These are phyloP conservation scores for Melinaea marsaeus DNA, from an alignment of 2,888 invertebrate genomes.

Conservation along the genomic window DNA sequence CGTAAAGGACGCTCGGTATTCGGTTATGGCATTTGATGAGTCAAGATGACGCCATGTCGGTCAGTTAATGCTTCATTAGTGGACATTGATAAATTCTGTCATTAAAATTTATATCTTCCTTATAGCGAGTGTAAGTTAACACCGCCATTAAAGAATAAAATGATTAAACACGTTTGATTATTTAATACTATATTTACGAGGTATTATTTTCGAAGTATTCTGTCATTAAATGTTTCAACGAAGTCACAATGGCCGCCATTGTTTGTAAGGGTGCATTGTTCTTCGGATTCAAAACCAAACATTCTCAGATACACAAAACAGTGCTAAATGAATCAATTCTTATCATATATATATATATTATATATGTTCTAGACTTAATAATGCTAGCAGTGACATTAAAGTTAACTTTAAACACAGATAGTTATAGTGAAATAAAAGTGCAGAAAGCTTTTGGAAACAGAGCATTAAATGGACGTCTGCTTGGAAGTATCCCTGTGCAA, in stretches of 20 bases:
- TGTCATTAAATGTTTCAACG: too few relatives aligned
- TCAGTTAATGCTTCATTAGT: slow-evolving; percentile 11
- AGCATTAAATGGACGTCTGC: slow-evolving; percentile 19
- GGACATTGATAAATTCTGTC: slow-evolving; percentile 2
- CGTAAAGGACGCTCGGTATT: not conserved
- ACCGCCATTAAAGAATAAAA: not conserved
- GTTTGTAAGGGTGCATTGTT: too few relatives aligned
- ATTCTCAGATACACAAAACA: slow-evolving; percentile 10
- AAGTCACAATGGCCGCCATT: slow-evolving; percentile 22
- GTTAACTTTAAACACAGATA: not conserved
- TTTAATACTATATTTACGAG: not conserved
- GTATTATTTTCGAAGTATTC: too few relatives aligned
- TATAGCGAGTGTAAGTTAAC: not conserved
- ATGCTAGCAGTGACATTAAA: not conserved
- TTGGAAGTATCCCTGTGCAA: slow-evolving; percentile 6
- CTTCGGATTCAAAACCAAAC: too few relatives aligned
- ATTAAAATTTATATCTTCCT: slow-evolving; percentile 19
- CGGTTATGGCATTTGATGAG: slow-evolving; percentile 5
- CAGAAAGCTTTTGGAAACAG: slow-evolving; percentile 19
- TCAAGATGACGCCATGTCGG: slow-evolving; percentile 12
- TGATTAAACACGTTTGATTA: not conserved
- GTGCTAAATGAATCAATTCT: not conserved
- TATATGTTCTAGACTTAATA: too few relatives aligned
- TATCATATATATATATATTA: too few relatives aligned
- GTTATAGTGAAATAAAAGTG: not conserved